Base-by-base conservation (phyloP, 2,888 invertebrate genomes). In the Myopa tessellatipennis region DNA sequence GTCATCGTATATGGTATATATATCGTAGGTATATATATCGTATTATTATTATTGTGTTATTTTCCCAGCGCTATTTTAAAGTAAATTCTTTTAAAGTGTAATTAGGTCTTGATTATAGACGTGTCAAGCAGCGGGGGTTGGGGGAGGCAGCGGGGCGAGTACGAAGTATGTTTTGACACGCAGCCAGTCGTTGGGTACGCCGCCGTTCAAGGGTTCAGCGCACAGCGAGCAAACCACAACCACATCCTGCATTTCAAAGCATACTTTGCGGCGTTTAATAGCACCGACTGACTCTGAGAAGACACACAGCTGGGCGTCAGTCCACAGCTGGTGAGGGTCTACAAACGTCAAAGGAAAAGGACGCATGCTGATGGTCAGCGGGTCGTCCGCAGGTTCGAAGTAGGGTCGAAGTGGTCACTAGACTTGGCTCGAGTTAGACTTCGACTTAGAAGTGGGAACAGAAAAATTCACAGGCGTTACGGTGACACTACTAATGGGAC, bases 111-210 rank as follows among this genome's bases (percentile, higher is more conserved):
- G 81, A 81, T 82, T 79, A 79, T 79, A 67, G 61, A 80, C 80
- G 80, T 80, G 80, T 80, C 38, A 79, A 80, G 80, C 79, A 79
- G 77, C 77, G 78, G 80, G 79, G 76, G 79, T 45, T 65, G 50
- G 45, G 18, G 38, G 69, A 18, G 36, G 58, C 16, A 50, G 68
- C n/a, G 2, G 38, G 8, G n/a, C 16, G 6, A 45, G 55, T 55
- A 5, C 50, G 45, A 50, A 77, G 79, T 77, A 68, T 87, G 84
- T 87, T 87, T 86, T 87, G 87, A 87, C 87, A 87, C 87, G 87
- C 87, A 87, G 85, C 84, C 84, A 85, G 79, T 79, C 77, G 78
- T 84, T 84, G 85, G 84, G 80, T 80, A 40, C 45, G 45, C 55
- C n/a, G 72, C 55, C 76, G 82, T 82, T 82, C 82, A 80, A 76